Evolutionary conservation across 2,113 vertebrate species (phyloP).

Genomic region (Salvelinus fontinalis): DNA sequence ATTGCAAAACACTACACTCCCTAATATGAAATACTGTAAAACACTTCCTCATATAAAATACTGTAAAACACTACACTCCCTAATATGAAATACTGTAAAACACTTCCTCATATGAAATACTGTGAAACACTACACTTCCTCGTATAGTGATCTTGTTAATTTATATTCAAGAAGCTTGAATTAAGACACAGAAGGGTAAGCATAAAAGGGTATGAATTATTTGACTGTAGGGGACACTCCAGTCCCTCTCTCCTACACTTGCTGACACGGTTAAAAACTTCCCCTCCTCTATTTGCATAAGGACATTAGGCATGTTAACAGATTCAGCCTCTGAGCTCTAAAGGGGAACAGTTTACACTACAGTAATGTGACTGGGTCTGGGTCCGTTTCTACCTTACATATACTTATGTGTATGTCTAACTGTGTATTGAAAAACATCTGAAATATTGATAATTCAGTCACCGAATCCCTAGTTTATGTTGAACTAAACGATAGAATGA

Average conservation of each 20-base stretch:
- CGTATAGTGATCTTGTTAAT: neutral
- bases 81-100: neutral
- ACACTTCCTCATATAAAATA: neutral
- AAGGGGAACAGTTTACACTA: neutral
- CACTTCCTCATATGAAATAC: neutral
- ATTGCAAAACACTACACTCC: neutral
- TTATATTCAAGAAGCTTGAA: neutral
- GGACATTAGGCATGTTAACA: constrained; percentile 9
- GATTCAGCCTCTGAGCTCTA: constrained; percentile 1
- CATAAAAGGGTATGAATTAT: neutral
- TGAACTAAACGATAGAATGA: constrained; percentile 73
- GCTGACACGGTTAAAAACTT: constrained; percentile 46
- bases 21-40: neutral
- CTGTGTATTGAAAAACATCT: neutral
- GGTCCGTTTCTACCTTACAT: neutral
- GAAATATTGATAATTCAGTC: constrained; percentile 68
- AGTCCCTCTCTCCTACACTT: neutral
- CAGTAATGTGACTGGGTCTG: neutral
- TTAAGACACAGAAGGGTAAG: neutral
- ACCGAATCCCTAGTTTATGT: constrained; percentile 74
- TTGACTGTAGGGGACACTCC: neutral
- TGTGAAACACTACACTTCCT: neutral
- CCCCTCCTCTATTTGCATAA: constrained; percentile 26
- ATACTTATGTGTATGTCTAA: neutral
- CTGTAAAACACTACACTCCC: neutral